A percentile compares a stretch with the other conserved stretches of the same genome.
These are phyloP conservation scores for Hesperia comma DNA, from an alignment of 2,888 invertebrate species.

Conservation along the genomic window DNA sequence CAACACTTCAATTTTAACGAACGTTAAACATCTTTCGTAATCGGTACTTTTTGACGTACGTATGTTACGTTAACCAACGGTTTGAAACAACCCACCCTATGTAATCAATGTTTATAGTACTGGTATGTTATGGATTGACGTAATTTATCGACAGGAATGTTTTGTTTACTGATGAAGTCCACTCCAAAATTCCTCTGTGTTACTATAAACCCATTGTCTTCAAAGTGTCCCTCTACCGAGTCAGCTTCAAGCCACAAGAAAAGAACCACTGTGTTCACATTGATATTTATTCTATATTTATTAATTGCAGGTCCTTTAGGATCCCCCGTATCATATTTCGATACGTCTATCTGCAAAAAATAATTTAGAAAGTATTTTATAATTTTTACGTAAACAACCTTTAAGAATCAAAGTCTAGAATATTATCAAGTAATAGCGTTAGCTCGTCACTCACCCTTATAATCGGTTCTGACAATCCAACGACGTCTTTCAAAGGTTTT, in stretches of 20 bases:
- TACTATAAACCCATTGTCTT: constrained; percentile 89
- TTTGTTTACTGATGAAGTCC: constrained; percentile 50
- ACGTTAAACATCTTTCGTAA: no score
- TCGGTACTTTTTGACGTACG: no score
- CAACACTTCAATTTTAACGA: no score
- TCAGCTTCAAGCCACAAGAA: constrained; percentile 88
- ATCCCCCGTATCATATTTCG: constrained; percentile 38
- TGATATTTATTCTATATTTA: constrained; percentile 55
- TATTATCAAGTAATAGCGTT: neutral
- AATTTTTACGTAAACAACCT: no score
- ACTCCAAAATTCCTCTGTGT: constrained; percentile 54
- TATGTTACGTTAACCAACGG: no score
- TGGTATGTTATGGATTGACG: constrained; percentile 60
- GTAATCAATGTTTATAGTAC: constrained; percentile 62
- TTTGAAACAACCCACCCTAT: no score
- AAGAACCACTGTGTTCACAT: constrained; percentile 82
- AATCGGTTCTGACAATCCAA: constrained; percentile 79
- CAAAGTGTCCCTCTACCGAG: constrained; percentile 85
- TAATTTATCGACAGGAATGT: constrained; percentile 52
- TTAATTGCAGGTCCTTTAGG: neutral
- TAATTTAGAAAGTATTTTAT: neutral
- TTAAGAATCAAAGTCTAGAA: neutral
- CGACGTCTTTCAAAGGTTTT: constrained; percentile 79
- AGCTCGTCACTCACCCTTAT: constrained; percentile 72
- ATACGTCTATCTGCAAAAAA: constrained; percentile 58